Percentiles rank a stretch among this genome's conserved stretches.
Evolutionary conservation across 2,797 vertebrate species (phyloP).

Genomic region (Macropus fuliginosus): DNA sequence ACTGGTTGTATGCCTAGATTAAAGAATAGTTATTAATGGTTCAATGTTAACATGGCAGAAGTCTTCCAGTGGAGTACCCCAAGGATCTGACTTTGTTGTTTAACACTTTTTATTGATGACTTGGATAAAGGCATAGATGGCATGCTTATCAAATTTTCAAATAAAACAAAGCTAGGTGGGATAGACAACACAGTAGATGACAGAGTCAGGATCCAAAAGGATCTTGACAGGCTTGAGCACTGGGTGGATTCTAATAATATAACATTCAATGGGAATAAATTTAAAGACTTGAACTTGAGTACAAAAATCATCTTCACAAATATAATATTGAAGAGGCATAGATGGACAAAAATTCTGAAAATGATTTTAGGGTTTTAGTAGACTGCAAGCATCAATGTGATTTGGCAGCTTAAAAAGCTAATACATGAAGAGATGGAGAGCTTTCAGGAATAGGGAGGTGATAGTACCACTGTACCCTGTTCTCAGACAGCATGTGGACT

Average conservation of each 20-base stretch:
- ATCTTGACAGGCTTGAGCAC: background rate
- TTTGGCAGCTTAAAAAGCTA: background rate
- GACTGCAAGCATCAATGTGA: background rate
- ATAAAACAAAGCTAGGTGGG: background rate
- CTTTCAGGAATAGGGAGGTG: background rate
- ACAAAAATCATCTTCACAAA: background rate
- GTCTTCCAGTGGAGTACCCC: background rate
- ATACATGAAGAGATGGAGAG: background rate
- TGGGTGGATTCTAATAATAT: background rate
- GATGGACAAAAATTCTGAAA: background rate
- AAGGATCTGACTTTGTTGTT: background rate
- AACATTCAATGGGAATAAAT: background rate
- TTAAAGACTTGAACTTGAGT: background rate
- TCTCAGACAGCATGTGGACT: background rate
- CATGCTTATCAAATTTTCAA: background rate
- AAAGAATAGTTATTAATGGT: background rate
- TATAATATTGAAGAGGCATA: background rate
- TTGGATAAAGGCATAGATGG: background rate
- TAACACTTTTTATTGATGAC: background rate
- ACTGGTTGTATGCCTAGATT: background rate
- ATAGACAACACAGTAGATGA: background rate
- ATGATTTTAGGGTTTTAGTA: background rate
- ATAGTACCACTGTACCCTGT: background rate
- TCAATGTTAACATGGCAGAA: background rate
- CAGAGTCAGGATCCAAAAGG: background rate